These are phyloP conservation scores for Cyclargus thomasi DNA, from an alignment of 1,140 invertebrate genomes.

Conservation along the genomic window DNA sequence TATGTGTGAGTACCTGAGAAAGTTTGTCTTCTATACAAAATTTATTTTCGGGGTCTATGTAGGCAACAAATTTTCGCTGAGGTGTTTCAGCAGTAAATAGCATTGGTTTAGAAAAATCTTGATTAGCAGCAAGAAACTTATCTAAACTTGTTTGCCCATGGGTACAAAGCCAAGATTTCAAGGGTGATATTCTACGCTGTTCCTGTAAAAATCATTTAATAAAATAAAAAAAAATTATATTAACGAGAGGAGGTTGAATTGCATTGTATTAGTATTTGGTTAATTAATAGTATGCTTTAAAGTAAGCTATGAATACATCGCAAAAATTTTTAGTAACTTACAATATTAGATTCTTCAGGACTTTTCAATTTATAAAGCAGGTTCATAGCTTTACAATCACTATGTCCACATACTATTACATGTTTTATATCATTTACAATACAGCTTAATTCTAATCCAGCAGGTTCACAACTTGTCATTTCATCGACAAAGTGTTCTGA, in stretches of 20 bases:
- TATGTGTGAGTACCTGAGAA: constrained; percentile 83
- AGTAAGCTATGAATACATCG: too few species aligned
- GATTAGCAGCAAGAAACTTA: constrained; percentile 87
- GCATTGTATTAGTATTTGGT: neutral
- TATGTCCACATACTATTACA: constrained; percentile 97
- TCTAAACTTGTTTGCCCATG: constrained; percentile 88
- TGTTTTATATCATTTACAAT: constrained; percentile 94
- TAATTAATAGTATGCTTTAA: too few species aligned
- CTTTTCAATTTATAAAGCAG: constrained; percentile 89
- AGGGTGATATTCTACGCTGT: constrained; percentile 88
- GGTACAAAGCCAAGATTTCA: constrained; percentile 93
- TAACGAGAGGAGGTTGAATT: too few species aligned
- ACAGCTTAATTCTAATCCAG: constrained; percentile 94
- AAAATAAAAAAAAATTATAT: too few species aligned
- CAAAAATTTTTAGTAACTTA: constrained; percentile 44
- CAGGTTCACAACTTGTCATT: constrained; percentile 93
- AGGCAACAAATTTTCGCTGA: constrained; percentile 90
- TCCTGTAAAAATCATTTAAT: constrained; percentile 67
- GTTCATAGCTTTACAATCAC: constrained; percentile 98
- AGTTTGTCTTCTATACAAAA: constrained; percentile 94
- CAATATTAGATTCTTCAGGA: constrained; percentile 83
- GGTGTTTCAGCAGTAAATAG: constrained; percentile 91
- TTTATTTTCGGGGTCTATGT: constrained; percentile 94
- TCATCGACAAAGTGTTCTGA: constrained; percentile 91
- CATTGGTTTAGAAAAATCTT: constrained; percentile 84